phyloP scores from a whole-genome alignment of 2,113 vertebrate species.

The Sialia sialis region DNA sequence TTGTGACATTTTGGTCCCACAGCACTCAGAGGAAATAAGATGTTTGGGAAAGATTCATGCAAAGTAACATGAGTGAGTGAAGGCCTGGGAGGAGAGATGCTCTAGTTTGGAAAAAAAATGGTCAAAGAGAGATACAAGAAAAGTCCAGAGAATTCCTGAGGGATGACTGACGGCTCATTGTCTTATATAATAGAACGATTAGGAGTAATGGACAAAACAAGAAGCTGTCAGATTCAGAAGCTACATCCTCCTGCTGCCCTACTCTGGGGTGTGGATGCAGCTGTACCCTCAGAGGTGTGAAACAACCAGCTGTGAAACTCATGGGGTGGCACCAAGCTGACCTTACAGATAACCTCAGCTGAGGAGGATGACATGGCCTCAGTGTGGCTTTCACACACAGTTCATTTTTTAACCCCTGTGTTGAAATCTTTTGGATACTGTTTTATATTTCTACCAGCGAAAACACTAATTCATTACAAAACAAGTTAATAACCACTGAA shows the following conservation, averaged over 20 bases:
- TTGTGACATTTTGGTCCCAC: neutral
- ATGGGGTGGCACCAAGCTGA: neutral
- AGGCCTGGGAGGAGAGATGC: neutral
- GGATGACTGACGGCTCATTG: neutral
- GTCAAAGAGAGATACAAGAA: neutral
- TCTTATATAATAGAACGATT: neutral
- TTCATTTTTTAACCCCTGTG: neutral
- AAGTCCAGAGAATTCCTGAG: neutral
- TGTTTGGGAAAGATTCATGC: neutral
- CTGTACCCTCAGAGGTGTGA: fast-evolving
- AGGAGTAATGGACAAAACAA: neutral
- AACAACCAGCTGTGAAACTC: neutral
- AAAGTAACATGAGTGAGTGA: neutral
- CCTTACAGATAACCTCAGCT: neutral
- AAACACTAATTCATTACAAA: neutral
- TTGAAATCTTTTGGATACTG: neutral
- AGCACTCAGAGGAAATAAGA: neutral
- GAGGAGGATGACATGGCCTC: neutral
- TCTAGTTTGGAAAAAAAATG: neutral
- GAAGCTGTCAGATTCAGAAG: neutral
- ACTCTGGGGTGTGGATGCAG: neutral
- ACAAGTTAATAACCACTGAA: neutral
- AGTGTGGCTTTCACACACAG: neutral
- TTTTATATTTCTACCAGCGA: neutral
- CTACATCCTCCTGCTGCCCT: neutral